A percentile compares a stretch with the other conserved stretches of the same genome.
phyloP scores from a whole-genome alignment of 30 jellyfish, hydroid and myxozoan genomes.

The Aurelia sp. region DNA sequence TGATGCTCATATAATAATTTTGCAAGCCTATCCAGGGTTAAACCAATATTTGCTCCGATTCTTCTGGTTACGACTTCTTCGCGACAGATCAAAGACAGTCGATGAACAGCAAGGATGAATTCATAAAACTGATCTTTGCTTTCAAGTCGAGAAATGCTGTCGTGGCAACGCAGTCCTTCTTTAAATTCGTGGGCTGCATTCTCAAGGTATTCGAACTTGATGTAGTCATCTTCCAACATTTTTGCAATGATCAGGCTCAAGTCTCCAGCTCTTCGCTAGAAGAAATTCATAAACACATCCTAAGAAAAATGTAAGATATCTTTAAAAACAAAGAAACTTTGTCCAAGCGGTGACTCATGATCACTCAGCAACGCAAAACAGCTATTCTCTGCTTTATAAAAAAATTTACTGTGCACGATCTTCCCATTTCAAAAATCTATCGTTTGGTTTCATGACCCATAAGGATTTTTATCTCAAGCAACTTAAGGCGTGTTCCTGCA shows the following conservation, averaged over 20 bases:
- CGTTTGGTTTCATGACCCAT: too few species aligned
- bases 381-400: too few species aligned
- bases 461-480: too few species aligned
- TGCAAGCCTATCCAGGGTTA: constrained; percentile 39
- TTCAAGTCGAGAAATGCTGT: constrained; percentile 64
- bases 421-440: too few species aligned
- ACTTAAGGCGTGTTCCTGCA: too few species aligned
- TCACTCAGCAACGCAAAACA: too few species aligned
- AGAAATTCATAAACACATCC: background rate
- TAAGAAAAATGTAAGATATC: too few species aligned
- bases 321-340: too few species aligned
- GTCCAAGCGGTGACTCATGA: too few species aligned
- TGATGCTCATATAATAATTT: constrained; percentile 50
- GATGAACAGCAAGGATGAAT: constrained; percentile 42
- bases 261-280: constrained; percentile 67
- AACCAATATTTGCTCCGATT: constrained; percentile 37
- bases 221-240: constrained; percentile 17
- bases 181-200: constrained; percentile 63
- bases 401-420: too few species aligned
- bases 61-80: constrained; percentile 24
- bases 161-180: constrained; percentile 66
- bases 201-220: constrained; percentile 33
- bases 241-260: constrained; percentile 31
- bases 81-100: constrained; percentile 35
- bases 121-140: constrained; percentile 64